Evolutionary conservation across 2,797 vertebrate genomes (phyloP), one percentile per base, ranked within the genome.

Genomic region (Danio albolineatus): DNA sequence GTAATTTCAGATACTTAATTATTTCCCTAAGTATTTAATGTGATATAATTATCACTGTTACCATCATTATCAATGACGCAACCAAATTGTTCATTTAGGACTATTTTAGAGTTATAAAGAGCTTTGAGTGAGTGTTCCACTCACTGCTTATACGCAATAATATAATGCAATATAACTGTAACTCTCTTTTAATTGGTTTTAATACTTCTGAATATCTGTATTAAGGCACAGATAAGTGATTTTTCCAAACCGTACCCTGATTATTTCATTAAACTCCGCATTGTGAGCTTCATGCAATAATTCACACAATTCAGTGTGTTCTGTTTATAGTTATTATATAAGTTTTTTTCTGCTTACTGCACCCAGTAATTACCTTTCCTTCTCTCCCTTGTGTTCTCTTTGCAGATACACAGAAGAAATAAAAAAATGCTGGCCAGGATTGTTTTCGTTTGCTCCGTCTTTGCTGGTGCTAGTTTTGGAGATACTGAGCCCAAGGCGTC

Each of bases 341-440:
- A 10, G 41, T 19, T 73, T 28, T n/a, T 28, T 28, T 28, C 7
- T 80, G 46, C 3, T 57, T 46, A 17, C 36, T 70, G 39, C 76
- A 44, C 43, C 21, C 6, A 54, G 39, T 57, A 67, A 67, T 54
- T 60, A 76, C 13, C 48, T 65, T 71, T 12, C 21, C 79, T 79
- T 9, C 67, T 64, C 78, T 66, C 49, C 19, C 67, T 49, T 2
- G 72, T 69, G 44, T 64, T 82, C 59, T 90, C 44, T 89, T 60
- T 89, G 53, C 79, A 82, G 91, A 94, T 92, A 91, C 87, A 86
- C 79, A 79, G 61, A 86, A 57, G 84, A 9, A 10, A 89, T 4
- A 89, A 93, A 89, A 93, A 87, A 90, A 99, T 99, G 98, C 93
- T 93, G 91, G 84, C 94, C 90, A 94, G 94, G 91, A 89, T 95